A percentile compares a stretch with the other conserved stretches of the same genome.
Conservation (phyloP, 2,888 invertebrate genomes). For the Uropetala carovei region DNA sequence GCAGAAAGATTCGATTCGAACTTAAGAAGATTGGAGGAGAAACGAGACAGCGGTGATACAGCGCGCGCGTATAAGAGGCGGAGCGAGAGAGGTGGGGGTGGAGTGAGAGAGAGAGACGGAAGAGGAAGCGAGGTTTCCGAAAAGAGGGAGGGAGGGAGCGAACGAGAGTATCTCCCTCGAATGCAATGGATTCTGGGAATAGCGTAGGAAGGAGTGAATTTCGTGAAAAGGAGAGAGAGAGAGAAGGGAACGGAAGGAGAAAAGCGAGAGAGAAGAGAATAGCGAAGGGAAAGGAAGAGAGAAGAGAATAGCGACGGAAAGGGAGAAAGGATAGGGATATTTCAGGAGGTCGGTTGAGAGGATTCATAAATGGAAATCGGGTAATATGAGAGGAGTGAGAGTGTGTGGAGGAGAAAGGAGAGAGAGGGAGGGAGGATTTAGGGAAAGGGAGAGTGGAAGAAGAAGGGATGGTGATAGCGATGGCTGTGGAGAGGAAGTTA, state of each 20-base stretch:
- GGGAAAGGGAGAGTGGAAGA: not conserved
- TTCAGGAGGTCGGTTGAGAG: not conserved
- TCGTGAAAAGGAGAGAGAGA: not conserved
- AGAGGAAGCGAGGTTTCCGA: not conserved
- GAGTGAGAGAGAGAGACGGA: not conserved
- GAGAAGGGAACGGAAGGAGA: not conserved
- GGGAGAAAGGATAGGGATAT: not conserved
- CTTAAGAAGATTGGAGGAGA: too few species aligned
- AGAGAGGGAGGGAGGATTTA: not conserved
- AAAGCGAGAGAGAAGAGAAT: too few species aligned
- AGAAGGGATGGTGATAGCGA: too few species aligned
- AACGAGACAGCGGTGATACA: too few species aligned
- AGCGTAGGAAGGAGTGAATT: not conserved
- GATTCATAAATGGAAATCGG: not conserved
- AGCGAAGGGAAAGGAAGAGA: not conserved
- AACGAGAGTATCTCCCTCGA: not conserved
- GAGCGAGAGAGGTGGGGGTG: not conserved
- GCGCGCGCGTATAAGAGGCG: not conserved
- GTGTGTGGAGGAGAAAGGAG: not conserved
- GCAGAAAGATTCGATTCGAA: too few species aligned
- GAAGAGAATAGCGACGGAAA: not conserved
- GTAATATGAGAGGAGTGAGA: not conserved
- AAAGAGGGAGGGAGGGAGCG: not conserved
- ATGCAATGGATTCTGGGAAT: not conserved
- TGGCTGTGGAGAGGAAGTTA: too few species aligned